Conservation (phyloP, 2,888 invertebrate genomes). For the Macaria liturata region DNA sequence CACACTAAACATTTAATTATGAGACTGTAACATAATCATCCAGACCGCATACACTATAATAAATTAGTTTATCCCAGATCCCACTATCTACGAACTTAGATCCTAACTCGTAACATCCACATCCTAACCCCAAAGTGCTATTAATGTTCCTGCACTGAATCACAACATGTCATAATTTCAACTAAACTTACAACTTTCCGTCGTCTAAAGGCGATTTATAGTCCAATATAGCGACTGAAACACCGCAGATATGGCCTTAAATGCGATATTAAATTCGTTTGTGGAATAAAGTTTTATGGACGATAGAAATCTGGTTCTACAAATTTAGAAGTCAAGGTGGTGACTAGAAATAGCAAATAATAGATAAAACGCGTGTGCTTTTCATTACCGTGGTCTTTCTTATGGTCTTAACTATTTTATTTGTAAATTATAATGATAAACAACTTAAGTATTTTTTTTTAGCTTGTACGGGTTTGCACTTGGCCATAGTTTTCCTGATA, state of each 20-base stretch:
- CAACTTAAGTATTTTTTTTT: too few species aligned
- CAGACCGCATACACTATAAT: not conserved
- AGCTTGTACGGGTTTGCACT: too few species aligned
- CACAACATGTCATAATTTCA: conserved; percentile 33
- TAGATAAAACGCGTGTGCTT: too few species aligned
- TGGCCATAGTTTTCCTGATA: too few species aligned
- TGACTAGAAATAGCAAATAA: too few species aligned
- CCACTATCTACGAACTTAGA: conserved; percentile 10
- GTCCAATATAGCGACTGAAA: conserved; percentile 42
- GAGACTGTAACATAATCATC: too few species aligned
- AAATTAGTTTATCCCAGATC: conserved; percentile 2
- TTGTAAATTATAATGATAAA: too few species aligned
- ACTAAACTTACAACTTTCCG: conserved; percentile 42
- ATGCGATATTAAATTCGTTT: conserved; percentile 11
- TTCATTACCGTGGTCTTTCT: too few species aligned
- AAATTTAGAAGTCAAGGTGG: too few species aligned
- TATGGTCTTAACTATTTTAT: too few species aligned
- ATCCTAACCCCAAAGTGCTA: conserved; percentile 37
- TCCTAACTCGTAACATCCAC: conserved; percentile 10
- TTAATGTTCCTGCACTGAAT: conserved; percentile 26
- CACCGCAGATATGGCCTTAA: conserved; percentile 17
- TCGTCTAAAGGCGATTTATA: conserved; percentile 43
- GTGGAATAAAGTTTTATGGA: not conserved
- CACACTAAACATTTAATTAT: too few species aligned
- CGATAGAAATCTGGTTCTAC: too few species aligned